Conservation (phyloP, 1,140 invertebrate species). For the Orius insidiosus region DNA sequence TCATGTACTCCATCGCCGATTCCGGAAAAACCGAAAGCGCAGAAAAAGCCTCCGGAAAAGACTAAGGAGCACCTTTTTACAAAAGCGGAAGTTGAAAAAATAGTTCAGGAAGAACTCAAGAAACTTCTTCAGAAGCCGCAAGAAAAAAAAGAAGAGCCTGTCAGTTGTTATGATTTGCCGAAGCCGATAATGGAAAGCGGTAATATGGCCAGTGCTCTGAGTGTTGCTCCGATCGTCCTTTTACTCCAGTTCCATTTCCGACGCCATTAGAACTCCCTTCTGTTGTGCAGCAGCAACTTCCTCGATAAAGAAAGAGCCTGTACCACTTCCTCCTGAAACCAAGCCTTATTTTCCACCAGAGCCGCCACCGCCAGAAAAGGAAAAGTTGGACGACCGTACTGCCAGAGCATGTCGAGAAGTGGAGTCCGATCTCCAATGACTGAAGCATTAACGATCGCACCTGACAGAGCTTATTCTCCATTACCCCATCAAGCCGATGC, state of each 20-base stretch:
- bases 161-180: constrained; percentile 7
- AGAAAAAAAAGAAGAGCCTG: constrained; percentile 2
- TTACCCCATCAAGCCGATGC: constrained; percentile 10
- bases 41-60: constrained; percentile 1
- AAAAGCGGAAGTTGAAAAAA: constrained; percentile 18
- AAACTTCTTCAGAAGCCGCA: constrained; percentile 8
- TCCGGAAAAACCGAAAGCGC: not conserved
- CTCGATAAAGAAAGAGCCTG: not conserved
- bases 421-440: constrained; percentile 33
- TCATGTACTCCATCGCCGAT: not conserved
- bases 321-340: not conserved
- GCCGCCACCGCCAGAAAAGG: constrained; percentile 15
- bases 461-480: constrained; percentile 39
- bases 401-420: constrained; percentile 16
- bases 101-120: constrained; percentile 16
- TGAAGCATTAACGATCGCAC: constrained; percentile 45
- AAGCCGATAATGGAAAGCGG: constrained; percentile 13
- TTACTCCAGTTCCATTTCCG: constrained; percentile 16
- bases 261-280: constrained; percentile 11
- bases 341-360: constrained; percentile 5
- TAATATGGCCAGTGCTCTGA: constrained; percentile 17
- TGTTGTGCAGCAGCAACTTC: not conserved
- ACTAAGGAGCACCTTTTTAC: constrained; percentile 1
- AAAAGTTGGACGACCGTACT: constrained; percentile 4
- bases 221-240: constrained; percentile 19